Percentiles rank a stretch among this genome's conserved stretches.
Conservation (phyloP, 1,140 invertebrate species). For the Tyrophagus putrescentiae region DNA sequence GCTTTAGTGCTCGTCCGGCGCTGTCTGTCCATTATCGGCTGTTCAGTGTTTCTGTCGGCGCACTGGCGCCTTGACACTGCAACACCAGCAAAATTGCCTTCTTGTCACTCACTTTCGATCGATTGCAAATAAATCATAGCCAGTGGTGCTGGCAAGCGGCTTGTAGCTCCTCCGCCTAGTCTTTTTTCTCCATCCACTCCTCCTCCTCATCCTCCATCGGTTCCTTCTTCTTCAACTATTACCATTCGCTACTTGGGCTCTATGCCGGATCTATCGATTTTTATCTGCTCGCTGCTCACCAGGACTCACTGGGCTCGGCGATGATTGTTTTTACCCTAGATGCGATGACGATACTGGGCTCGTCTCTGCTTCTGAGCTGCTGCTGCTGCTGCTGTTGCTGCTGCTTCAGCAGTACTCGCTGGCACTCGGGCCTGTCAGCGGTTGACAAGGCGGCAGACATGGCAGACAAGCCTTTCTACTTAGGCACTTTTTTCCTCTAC, state of each 20-base stretch:
- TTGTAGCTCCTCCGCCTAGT: no score
- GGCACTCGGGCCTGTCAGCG: conserved; percentile 10
- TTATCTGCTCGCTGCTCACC: background rate
- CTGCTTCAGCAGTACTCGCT: no score
- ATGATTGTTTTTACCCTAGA: conserved; percentile 2
- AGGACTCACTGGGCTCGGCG: conserved; percentile 4
- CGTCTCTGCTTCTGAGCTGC: background rate
- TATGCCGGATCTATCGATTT: conserved; percentile 14
- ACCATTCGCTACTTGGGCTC: no score
- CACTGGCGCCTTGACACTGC: background rate
- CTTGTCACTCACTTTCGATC: conserved; percentile 5
- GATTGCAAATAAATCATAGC: conserved; percentile 12
- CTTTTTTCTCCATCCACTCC: no score
- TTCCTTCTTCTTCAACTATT: no score
- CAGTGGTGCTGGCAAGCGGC: background rate
- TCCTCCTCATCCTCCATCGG: no score
- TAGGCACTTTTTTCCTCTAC: background rate
- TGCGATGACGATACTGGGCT: conserved; percentile 12
- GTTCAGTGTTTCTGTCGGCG: no score
- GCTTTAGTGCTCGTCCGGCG: no score
- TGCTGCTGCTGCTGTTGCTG: background rate
- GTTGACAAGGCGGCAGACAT: conserved; percentile 2
- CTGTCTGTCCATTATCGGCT: no score
- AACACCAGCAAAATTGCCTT: conserved; percentile 9
- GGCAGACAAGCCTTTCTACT: conserved; percentile 14